Evolutionary conservation across 2,113 vertebrate species (phyloP).

Genomic region (Kryptolebias marmoratus): DNA sequence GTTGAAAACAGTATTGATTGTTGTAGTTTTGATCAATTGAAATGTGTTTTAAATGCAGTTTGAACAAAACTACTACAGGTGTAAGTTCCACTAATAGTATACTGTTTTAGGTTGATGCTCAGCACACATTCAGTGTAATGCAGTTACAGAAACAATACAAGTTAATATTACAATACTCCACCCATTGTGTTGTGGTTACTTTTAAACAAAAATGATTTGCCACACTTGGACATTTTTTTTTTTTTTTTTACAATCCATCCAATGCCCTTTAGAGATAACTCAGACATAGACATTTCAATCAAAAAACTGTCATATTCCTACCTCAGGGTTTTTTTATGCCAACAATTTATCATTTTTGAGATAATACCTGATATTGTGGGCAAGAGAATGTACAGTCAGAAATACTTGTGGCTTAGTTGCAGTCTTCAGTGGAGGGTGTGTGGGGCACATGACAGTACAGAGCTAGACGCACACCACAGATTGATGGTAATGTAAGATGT

Average conservation of each 20-base stretch:
- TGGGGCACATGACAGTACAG: constrained; percentile 46
- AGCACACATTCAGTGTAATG: too few relatives aligned
- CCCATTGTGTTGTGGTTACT: neutral
- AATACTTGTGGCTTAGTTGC: neutral
- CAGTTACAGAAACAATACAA: too few relatives aligned
- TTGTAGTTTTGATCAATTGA: too few relatives aligned
- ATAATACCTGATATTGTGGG: constrained; percentile 28
- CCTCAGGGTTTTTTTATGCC: neutral
- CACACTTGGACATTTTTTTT: neutral
- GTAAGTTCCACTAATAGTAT: too few relatives aligned
- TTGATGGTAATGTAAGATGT: constrained; percentile 32
- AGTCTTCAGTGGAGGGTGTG: constrained; percentile 4
- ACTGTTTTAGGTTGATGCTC: too few relatives aligned
- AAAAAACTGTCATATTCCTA: constrained; percentile 23
- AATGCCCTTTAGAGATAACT: neutral
- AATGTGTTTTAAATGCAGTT: too few relatives aligned
- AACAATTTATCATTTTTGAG: constrained; percentile 45
- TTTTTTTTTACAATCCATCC: neutral
- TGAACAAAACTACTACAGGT: too few relatives aligned
- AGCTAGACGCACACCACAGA: constrained; percentile 14
- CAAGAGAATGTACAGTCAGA: constrained; percentile 9
- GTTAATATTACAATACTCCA: too few relatives aligned
- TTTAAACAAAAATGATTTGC: constrained; percentile 11
- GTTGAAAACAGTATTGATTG: too few relatives aligned
- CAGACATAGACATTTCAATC: constrained; percentile 11